Conservation (phyloP, 1,140 invertebrate genomes). For the Cryptotermes secundus region DNA sequence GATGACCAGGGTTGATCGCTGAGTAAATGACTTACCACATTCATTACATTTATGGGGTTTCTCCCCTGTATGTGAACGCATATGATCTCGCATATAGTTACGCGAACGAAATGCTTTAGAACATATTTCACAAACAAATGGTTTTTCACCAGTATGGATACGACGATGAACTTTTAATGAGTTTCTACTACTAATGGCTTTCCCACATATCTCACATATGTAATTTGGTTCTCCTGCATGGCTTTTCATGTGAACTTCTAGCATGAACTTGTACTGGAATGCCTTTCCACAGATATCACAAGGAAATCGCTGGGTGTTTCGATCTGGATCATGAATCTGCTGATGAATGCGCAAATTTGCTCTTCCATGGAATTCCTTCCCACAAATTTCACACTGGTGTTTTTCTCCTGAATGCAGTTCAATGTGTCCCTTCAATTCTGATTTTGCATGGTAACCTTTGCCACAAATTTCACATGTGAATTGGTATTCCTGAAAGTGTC, state of each 20-base stretch:
- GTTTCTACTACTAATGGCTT: constrained; percentile 40
- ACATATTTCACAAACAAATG: constrained; percentile 70
- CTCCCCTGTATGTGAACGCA: constrained; percentile 54
- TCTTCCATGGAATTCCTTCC: constrained; percentile 24
- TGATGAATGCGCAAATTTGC: constrained; percentile 30
- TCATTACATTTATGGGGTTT: constrained; percentile 51
- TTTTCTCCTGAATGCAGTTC: constrained; percentile 38
- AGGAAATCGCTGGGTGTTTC: constrained; percentile 45
- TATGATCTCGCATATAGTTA: constrained; percentile 37
- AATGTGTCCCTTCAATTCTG: constrained; percentile 37
- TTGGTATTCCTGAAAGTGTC: neutral
- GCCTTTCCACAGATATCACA: constrained; percentile 36
- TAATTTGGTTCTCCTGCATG: constrained; percentile 40
- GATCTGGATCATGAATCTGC: neutral
- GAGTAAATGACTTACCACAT: constrained; percentile 50
- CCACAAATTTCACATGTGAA: constrained; percentile 28
- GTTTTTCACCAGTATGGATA: constrained; percentile 59
- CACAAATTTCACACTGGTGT: constrained; percentile 35
- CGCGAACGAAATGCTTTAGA: constrained; percentile 47
- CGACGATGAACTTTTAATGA: constrained; percentile 29
- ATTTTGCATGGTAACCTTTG: constrained; percentile 39
- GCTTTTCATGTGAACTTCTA: constrained; percentile 51
- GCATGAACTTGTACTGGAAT: constrained; percentile 42
- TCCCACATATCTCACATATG: constrained; percentile 45
- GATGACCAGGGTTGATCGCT: constrained; percentile 57